Conservation (phyloP, 2,113 vertebrate genomes). For the Caloenas nicobarica region DNA sequence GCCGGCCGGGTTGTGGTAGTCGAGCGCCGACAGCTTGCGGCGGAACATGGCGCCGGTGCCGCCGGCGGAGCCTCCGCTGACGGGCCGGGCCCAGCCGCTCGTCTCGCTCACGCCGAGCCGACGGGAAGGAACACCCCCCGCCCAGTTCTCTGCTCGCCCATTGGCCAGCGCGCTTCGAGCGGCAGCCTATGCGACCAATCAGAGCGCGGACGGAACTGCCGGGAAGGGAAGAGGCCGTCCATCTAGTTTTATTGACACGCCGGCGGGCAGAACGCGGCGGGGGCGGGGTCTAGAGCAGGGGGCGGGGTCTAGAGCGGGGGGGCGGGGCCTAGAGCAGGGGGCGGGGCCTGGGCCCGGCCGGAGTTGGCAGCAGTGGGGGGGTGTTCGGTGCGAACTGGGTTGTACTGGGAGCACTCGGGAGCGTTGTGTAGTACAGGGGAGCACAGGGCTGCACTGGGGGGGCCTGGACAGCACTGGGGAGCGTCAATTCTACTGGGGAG, state of each 20-base stretch:
- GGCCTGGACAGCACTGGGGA: not conserved
- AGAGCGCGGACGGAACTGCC: fast-evolving
- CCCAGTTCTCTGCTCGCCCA: not conserved
- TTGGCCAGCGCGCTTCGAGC: not conserved
- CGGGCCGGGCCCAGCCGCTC: not conserved
- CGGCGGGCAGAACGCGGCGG: not conserved
- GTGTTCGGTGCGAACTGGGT: too few species aligned
- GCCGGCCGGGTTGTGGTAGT: conserved; percentile 88
- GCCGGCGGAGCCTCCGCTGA: not conserved
- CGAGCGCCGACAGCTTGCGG: conserved; percentile 89
- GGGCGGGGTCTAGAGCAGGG: not conserved
- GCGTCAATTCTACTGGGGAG: not conserved
- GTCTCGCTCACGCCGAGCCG: not conserved
- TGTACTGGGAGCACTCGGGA: not conserved
- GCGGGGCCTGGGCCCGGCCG: not conserved
- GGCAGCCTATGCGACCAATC: fast-evolving
- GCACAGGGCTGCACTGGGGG: not conserved
- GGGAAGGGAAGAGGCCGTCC: not conserved
- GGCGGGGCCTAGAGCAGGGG: not conserved
- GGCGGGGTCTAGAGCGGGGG: not conserved
- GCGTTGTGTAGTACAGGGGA: not conserved
- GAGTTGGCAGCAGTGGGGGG: too few species aligned
- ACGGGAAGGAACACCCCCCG: not conserved
- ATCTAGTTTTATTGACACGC: conserved; percentile 21
- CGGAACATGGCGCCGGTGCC: conserved; percentile 81